phyloP scores from a whole-genome alignment of 2,113 vertebrate species.

The Chionis minor region DNA sequence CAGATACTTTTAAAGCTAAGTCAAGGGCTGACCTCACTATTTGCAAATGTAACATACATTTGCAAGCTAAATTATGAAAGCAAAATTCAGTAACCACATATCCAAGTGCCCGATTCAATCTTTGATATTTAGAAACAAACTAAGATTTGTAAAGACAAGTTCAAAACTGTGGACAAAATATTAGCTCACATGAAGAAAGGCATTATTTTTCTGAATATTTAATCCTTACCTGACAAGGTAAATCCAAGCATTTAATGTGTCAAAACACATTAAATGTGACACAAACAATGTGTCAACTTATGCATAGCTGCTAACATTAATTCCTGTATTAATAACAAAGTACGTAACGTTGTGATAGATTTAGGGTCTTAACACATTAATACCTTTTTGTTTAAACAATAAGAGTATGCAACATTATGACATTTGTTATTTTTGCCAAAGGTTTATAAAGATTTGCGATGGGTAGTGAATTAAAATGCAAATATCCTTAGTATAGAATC shows the following conservation, averaged over 20 bases:
- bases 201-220: not conserved
- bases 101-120: not conserved
- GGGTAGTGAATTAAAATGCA: constrained; percentile 27
- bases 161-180: not conserved
- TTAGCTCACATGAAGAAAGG: not conserved
- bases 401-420: not conserved
- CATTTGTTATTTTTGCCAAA: constrained; percentile 26
- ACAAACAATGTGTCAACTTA: not conserved
- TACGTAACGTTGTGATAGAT: not conserved
- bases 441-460: not conserved
- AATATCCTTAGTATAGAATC: not conserved
- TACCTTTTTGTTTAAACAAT: not conserved
- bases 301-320: not conserved
- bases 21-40: not conserved
- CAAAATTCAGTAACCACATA: not conserved
- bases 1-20: not conserved
- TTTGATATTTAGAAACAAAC: not conserved
- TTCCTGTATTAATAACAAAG: not conserved
- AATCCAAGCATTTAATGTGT: not conserved
- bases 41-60: not conserved
- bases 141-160: not conserved
- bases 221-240: not conserved
- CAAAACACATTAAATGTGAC: no score
- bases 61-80: not conserved
- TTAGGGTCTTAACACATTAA: not conserved